Base-by-base conservation (phyloP, 2,888 invertebrate genomes). In the Oligia latruncula region DNA sequence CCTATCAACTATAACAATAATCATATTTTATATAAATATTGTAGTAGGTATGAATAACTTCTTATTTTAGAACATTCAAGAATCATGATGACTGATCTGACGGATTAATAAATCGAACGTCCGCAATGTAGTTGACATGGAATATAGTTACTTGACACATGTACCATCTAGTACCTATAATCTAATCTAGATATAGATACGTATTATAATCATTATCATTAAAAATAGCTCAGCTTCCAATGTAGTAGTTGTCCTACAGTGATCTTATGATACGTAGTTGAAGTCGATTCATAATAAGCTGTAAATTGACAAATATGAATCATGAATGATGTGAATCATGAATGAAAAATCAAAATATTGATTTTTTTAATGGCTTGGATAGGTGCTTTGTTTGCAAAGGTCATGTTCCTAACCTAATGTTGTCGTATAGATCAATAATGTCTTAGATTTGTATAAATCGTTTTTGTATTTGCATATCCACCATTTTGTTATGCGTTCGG, bases 1-100 rank as follows among this genome's bases (percentile, higher is more conserved):
- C 82, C 90, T 92, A 90, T 90, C 82, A 91, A 88, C 88, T 91
- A 91, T 93, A 92, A 93, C 93, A 93, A 92, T 93, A 87, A 84
- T 84, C 84, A 82, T 88, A 88, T 85, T 86, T 87, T 66, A 77
- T 85, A 82, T 85, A 80, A 81, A 81, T 85, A 87, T 83, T 89
- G 84, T 83, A 82, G 73, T 65, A 65, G 65, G 65, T 84, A 82
- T 84, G 75, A 80, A 68, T 84, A 81, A 83, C 71, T 82, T 87
- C 81, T 68, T 91, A 90, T 88, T 87, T 74, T 84, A 87, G 88
- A 85, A 89, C 86, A 84, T 90, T 90, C 87, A 80, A 82, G 66
- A 82, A 74, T 82, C 49, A 84, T 87, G 88, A 85, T 87, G 88
- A 85, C 72, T 82, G 86, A 85, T 86, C 73, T 90, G 91, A 91